These are phyloP conservation scores for Solea senegalensis DNA, from an alignment of 2,113 vertebrate genomes.

Conservation along the genomic window DNA sequence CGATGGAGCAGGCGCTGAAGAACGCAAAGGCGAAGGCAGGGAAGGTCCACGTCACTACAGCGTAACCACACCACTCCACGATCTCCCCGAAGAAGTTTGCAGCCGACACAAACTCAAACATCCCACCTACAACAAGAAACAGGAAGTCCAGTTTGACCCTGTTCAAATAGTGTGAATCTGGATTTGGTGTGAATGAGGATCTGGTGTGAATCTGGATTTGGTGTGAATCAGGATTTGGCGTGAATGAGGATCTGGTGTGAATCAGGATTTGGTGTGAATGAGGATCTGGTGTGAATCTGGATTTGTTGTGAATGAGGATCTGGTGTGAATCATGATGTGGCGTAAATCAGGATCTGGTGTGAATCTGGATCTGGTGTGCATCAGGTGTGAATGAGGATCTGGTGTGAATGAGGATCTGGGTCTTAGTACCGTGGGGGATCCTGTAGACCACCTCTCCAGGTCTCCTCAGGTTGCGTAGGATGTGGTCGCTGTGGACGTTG, in stretches of 20 bases:
- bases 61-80: slow-evolving; percentile 93
- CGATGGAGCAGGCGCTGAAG: slow-evolving; percentile 89
- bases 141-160: neutral
- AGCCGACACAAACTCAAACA: slow-evolving; percentile 91
- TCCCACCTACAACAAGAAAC: slow-evolving; percentile 70
- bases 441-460: slow-evolving; percentile 87
- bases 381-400: no score
- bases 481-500: slow-evolving; percentile 92
- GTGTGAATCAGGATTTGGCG: no score
- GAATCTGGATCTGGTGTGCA: no score
- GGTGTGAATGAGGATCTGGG: neutral
- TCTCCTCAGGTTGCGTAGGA: slow-evolving; percentile 87
- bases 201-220: no score
- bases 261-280: no score
- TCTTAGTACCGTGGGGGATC: slow-evolving; percentile 84
- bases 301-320: no score
- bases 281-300: no score
- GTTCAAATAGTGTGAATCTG: no score
- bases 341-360: no score
- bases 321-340: no score
- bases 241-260: no score
- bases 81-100: slow-evolving; percentile 96
- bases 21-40: slow-evolving; percentile 87
- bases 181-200: no score
- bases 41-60: slow-evolving; percentile 87